A percentile compares a stretch with the other conserved stretches of the same genome.
Evolutionary conservation across 2,113 vertebrate genomes (phyloP).

Genomic region (Cinclus cinclus): DNA sequence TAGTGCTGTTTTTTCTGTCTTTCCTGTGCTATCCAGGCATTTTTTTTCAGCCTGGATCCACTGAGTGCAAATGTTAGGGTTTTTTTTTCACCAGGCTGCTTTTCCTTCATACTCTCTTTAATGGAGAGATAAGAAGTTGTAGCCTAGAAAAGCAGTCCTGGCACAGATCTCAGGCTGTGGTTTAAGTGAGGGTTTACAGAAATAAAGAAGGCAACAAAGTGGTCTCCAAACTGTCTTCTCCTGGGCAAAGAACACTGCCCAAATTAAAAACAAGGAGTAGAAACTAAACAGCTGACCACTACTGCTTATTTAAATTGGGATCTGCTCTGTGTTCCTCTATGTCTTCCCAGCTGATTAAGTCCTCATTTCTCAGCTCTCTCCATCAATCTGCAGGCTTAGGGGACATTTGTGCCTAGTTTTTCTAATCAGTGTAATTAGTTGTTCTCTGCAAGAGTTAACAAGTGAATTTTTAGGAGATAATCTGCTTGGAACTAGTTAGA

Average conservation of each 20-base stretch:
- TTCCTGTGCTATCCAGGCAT: not conserved
- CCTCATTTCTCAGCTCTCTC: not conserved
- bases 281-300: not conserved
- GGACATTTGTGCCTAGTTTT: not conserved
- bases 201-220: not conserved
- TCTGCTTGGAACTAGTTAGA: not conserved
- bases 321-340: not conserved
- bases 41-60: not conserved
- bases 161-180: too few relatives aligned
- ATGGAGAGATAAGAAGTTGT: not conserved
- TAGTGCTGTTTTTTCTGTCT: not conserved
- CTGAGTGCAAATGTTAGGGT: fast-evolving
- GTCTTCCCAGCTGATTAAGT: not conserved
- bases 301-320: not conserved
- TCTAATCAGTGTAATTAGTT: not conserved
- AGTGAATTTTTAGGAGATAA: not conserved
- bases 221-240: not conserved
- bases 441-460: not conserved
- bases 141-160: not conserved
- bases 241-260: not conserved
- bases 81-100: not conserved
- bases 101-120: not conserved
- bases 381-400: not conserved
- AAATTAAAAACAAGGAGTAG: not conserved
- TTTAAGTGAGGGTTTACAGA: not conserved